Evolutionary conservation across 2,797 vertebrate genomes (phyloP).

Genomic region (Peromyscus aztecus): DNA sequence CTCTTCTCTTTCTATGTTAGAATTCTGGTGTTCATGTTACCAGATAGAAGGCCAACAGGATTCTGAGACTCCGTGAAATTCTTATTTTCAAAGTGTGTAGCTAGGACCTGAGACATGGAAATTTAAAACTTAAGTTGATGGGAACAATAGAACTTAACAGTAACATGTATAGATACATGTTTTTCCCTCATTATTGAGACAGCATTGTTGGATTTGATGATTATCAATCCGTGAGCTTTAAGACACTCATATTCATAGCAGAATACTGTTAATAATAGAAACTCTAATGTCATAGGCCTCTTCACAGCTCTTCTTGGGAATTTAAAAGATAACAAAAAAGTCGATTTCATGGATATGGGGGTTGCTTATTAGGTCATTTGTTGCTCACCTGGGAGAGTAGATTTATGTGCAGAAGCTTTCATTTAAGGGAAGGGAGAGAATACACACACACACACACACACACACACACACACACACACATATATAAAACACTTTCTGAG

Average conservation of each 20-base stretch:
- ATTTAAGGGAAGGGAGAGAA: background rate
- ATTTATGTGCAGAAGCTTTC: slow-evolving; percentile 69
- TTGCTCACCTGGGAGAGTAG: slow-evolving; percentile 34
- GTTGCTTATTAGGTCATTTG: slow-evolving; percentile 55
- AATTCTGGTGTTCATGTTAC: background rate
- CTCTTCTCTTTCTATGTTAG: background rate
- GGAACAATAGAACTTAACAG: slow-evolving; percentile 30
- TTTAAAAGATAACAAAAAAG: slow-evolving; percentile 73
- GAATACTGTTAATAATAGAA: background rate
- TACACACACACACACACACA: too few species aligned
- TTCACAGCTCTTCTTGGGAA: slow-evolving; percentile 34
- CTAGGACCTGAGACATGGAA: background rate
- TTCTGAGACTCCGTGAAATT: background rate
- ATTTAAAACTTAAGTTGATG: background rate
- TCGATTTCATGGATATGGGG: slow-evolving; percentile 59
- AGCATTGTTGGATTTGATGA: slow-evolving; percentile 5
- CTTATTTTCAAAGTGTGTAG: slow-evolving; percentile 46
- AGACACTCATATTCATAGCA: background rate
- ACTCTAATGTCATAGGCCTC: background rate
- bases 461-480: too few species aligned
- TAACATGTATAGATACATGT: background rate
- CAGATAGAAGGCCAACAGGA: background rate
- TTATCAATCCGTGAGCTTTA: background rate
- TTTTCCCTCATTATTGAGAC: background rate
- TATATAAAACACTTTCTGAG: background rate